These are phyloP conservation scores for Torymus texanus DNA, from an alignment of 2,888 invertebrate species.

Conservation along the genomic window DNA sequence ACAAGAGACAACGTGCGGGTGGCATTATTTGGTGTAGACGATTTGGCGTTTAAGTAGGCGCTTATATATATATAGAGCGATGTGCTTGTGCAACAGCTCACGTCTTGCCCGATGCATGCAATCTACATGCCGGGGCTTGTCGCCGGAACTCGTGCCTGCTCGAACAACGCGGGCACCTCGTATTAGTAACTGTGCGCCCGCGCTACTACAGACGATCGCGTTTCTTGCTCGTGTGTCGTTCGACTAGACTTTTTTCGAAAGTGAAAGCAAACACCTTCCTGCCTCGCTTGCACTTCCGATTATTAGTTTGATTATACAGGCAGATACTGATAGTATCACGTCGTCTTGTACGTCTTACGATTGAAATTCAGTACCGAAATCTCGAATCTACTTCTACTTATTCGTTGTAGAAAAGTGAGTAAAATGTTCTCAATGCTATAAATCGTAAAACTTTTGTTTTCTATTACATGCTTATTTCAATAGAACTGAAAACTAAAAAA, in stretches of 20 bases:
- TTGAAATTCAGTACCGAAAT: too few species aligned
- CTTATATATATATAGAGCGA: not conserved
- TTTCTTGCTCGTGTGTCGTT: not conserved
- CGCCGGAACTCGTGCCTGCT: not conserved
- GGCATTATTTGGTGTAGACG: constrained; percentile 10
- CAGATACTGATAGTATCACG: too few species aligned
- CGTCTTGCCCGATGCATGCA: constrained; percentile 17
- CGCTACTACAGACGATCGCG: not conserved
- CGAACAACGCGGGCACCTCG: not conserved
- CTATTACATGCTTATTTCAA: too few species aligned
- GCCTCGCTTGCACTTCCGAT: too few species aligned
- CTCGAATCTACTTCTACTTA: too few species aligned
- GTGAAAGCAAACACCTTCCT: too few species aligned
- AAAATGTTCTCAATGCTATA: too few species aligned
- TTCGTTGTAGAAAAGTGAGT: too few species aligned
- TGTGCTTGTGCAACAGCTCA: not conserved
- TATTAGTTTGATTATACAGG: too few species aligned
- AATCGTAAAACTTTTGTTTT: too few species aligned
- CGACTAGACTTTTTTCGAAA: not conserved
- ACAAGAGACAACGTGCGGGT: not conserved
- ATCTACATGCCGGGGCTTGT: not conserved
- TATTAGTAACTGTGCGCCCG: not conserved
- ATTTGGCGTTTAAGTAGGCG: constrained; percentile 3
- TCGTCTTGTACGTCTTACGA: too few species aligned
- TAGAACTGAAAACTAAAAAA: too few species aligned